Evolutionary conservation across 1,140 invertebrate genomes (phyloP), one percentile per base, ranked within the genome.

Genomic region (Gryllus bimaculatus): DNA sequence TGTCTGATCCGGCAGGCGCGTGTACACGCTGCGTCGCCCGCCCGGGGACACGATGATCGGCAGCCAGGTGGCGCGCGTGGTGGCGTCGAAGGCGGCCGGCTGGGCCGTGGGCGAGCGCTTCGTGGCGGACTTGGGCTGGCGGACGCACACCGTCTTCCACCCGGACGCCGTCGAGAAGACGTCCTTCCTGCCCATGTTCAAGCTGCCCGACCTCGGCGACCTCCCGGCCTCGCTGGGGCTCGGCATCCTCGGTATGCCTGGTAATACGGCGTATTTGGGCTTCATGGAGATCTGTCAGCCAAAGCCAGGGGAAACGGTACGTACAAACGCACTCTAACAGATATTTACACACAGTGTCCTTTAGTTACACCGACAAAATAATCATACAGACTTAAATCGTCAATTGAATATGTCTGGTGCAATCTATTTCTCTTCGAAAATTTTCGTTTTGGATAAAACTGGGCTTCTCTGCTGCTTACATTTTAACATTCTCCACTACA

Each of bases 221-320:
- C 79, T 87, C 13, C 82, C 85, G 26, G 54, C 80, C 20, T 86
- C 85, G 12, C 82, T 85, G 47, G 85, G 81, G 10, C 80, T 87
- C 47, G 86, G 86, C 26, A 81, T 82, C 18, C 76, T 86, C 20
- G 87, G 87, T 78, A 86, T 87, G 84, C 83, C 86, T 49, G 86
- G 86, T 18, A 90, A 90, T 79, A 92, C 92, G 8, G 91, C 92
- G 3, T 93, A 92, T 83, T 93, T 93, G 84, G 93, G 93, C 0
- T 87, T 93, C 13, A 82, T 90, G 20, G 88, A 92, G 81, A 85
- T 93, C 48, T 93, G 92, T 80, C 82, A 90, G 39, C 92, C 92
- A 4, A 90, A 92, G 85, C 76, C 85, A 18, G 91, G 91, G 20
- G 92, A 94, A 82, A 90, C 89, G 4, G 87, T 94, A 0, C 88